Conservation (phyloP, 2,113 vertebrate species). For the Pardalotus punctatus region DNA sequence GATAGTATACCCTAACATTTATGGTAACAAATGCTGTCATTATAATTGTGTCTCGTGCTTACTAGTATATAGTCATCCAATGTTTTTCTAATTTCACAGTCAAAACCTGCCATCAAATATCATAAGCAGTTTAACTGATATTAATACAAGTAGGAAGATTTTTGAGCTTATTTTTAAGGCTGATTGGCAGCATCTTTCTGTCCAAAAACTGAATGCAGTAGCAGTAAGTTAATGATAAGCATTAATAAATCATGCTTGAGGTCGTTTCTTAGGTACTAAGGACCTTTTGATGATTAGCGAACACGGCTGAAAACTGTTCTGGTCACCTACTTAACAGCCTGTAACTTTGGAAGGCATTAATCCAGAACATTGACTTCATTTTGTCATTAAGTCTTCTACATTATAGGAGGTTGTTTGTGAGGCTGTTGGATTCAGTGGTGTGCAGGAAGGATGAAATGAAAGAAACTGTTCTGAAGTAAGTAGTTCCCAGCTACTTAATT, state of each 20-base stretch:
- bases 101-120: constrained; percentile 4
- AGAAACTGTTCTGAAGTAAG: constrained; percentile 5
- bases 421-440: not conserved
- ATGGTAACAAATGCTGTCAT: not conserved
- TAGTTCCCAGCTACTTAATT: not conserved
- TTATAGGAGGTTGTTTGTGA: constrained; percentile 10
- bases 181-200: constrained; percentile 18
- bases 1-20: not conserved
- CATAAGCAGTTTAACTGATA: constrained; percentile 14
- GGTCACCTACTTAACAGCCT: constrained; percentile 5
- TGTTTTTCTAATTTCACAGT: constrained; percentile 2
- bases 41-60: not conserved
- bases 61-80: not conserved
- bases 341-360: constrained; percentile 41
- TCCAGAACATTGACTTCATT: constrained; percentile 36
- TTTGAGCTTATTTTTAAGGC: constrained; percentile 38
- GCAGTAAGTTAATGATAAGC: constrained; percentile 14
- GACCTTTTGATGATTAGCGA: constrained; percentile 39
- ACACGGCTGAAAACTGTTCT: constrained; percentile 16
- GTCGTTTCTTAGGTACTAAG: constrained; percentile 27
- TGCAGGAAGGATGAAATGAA: not conserved
- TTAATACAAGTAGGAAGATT: not conserved
- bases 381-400: constrained; percentile 1
- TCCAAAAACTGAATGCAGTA: not conserved
- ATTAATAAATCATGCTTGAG: constrained; percentile 22